phyloP scores from a whole-genome alignment of 2,888 invertebrate species.

The Horisme vitalbata region DNA sequence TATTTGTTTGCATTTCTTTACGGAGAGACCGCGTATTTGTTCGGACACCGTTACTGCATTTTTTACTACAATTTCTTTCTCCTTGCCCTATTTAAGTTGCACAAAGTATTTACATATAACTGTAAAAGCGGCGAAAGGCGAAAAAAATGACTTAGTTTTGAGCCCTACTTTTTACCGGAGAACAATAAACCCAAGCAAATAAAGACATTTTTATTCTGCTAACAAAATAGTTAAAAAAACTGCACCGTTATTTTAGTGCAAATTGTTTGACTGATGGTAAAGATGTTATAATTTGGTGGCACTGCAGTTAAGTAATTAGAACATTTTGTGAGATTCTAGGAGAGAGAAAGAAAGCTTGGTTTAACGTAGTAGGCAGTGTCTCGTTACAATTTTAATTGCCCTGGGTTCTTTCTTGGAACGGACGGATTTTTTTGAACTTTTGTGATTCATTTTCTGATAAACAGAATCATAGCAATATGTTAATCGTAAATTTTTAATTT shows the following conservation, averaged over 20 bases:
- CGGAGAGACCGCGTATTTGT: slow-evolving; percentile 36
- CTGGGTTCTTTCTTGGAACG: neutral
- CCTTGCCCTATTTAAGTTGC: slow-evolving; percentile 51
- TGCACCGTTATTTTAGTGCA: slow-evolving; percentile 46
- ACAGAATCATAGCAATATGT: too few species aligned
- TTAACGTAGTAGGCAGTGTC: neutral
- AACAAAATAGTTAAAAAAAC: slow-evolving; percentile 43
- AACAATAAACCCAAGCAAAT: slow-evolving; percentile 64
- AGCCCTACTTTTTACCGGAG: slow-evolving; percentile 75
- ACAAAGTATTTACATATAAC: slow-evolving; percentile 58
- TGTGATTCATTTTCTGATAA: too few species aligned
- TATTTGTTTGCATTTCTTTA: slow-evolving; percentile 49
- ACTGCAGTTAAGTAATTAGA: slow-evolving; percentile 22
- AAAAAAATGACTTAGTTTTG: slow-evolving; percentile 62
- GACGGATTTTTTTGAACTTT: too few species aligned
- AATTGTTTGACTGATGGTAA: slow-evolving; percentile 22
- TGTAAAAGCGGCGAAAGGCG: slow-evolving; percentile 51
- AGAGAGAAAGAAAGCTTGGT: slow-evolving; percentile 17
- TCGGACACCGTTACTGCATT: slow-evolving; percentile 45
- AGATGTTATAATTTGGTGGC: slow-evolving; percentile 23
- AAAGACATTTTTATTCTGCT: slow-evolving; percentile 67
- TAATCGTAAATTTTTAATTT: too few species aligned
- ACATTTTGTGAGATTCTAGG: slow-evolving; percentile 12
- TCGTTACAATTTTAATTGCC: neutral
- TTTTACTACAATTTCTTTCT: slow-evolving; percentile 52